Evolutionary conservation across 53 echinoderm and acorn worm genomes (phyloP), one percentile per base, ranked within the genome.

Genomic region (Glandiceps talaboti): DNA sequence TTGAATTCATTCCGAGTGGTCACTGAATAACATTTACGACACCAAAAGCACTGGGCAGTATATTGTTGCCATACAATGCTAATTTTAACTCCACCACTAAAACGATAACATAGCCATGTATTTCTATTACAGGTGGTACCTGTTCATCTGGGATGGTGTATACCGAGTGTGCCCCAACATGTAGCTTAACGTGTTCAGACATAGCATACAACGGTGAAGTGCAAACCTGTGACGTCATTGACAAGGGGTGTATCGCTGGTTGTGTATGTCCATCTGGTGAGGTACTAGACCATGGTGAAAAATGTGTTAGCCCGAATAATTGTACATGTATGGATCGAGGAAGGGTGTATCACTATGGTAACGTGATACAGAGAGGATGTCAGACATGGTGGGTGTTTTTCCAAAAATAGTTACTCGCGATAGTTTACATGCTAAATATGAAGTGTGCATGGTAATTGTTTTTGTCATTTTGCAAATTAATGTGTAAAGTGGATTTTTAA

Each of bases 91-190:
- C n/a, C n/a, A n/a, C n/a, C n/a, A n/a, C n/a, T n/a, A n/a, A n/a
- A n/a, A n/a, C n/a, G n/a, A n/a, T n/a, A n/a, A n/a, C n/a, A n/a
- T n/a, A n/a, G n/a, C n/a, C n/a, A n/a, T n/a, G n/a, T n/a, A n/a
- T n/a, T n/a, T n/a, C n/a, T n/a, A 29, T 30, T 76, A 29, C 73
- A 94, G 94, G 83, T 31, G 83, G 91, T 14, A 79, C 86, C 28
- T 94, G 94, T 83, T 79, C 85, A 10, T 88, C 89, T 0, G 89
- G 91, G 31, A 90, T 89, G 75, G 85, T 94, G 30, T 94, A 91
- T 85, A 83, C 85, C 32, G 86, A 86, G 30, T 94, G 94, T 85
- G 89, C 91, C 28, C 88, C 88, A 30, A 91, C 89, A 28, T 94
- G 94, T 32, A 87, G 91, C 1, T 87, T 84, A 75, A 89, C 94